These are phyloP conservation scores for Chelon auratus DNA, from an alignment of 2,797 vertebrate species.

Conservation along the genomic window DNA sequence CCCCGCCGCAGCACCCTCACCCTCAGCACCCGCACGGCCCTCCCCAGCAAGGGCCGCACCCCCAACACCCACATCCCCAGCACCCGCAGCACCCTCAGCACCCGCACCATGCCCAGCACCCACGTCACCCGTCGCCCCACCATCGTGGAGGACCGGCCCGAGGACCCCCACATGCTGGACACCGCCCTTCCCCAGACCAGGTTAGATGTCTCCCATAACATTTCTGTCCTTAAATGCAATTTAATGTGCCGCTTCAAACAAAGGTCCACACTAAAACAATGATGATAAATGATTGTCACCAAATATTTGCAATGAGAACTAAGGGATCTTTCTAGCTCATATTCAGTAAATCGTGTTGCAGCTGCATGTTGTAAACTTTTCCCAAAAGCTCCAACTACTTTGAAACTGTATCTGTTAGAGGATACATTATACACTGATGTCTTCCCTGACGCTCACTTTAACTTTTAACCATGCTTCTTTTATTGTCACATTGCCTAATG, in stretches of 20 bases:
- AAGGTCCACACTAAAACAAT: no score
- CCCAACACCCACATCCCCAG: conserved; percentile 64
- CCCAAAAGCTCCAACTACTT: not conserved
- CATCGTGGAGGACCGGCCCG: conserved; percentile 83
- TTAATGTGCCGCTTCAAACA: not conserved
- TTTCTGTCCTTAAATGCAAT: not conserved
- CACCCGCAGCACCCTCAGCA: conserved; percentile 70
- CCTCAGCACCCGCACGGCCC: conserved; percentile 64
- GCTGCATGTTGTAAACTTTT: not conserved
- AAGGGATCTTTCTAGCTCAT: not conserved
- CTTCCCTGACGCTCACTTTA: conserved; percentile 3
- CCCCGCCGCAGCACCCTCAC: conserved; percentile 60
- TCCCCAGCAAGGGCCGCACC: conserved; percentile 32
- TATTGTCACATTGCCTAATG: conserved; percentile 10
- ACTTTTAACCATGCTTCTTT: not conserved
- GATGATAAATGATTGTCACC: no score
- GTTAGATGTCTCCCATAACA: conserved; percentile 74
- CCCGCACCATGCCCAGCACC: conserved; percentile 76
- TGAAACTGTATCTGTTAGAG: not conserved
- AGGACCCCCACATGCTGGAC: conserved; percentile 87
- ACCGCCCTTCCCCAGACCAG: conserved; percentile 95
- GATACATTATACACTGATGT: not conserved
- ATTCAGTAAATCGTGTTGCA: not conserved
- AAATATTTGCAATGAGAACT: not conserved
- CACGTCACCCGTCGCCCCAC: conserved; percentile 82